Evolutionary conservation across 2,113 vertebrate genomes (phyloP).

Genomic region (Grammomys surdaster): DNA sequence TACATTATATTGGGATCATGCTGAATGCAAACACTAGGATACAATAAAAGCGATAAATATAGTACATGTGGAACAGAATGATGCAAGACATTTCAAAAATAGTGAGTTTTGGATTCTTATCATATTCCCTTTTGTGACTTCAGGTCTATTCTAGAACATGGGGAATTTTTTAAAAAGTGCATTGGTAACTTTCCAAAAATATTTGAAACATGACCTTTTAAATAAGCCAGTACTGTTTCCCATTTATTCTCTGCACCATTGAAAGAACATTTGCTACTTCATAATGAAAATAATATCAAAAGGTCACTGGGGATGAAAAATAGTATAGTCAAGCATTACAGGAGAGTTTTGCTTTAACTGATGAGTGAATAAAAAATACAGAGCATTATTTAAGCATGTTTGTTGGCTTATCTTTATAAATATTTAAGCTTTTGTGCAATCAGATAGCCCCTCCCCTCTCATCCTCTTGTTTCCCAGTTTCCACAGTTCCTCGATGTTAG

Average conservation of each 20-base stretch:
- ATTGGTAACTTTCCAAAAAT: constrained; percentile 65
- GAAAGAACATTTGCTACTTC: constrained; percentile 80
- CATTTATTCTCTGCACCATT: constrained; percentile 77
- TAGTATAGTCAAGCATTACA: constrained; percentile 77
- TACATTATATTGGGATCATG: neutral
- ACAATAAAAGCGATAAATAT: constrained; percentile 49
- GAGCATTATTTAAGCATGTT: constrained; percentile 73
- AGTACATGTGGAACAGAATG: constrained; percentile 21
- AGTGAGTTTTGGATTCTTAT: constrained; percentile 56
- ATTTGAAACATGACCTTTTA: constrained; percentile 75
- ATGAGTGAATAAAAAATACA: constrained; percentile 78
- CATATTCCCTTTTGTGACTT: constrained; percentile 48
- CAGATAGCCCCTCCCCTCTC: constrained; percentile 9
- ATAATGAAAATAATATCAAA: constrained; percentile 83
- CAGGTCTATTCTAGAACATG: constrained; percentile 75
- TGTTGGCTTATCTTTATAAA: constrained; percentile 81
- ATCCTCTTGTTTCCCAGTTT: neutral
- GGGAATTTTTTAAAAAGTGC: constrained; percentile 63
- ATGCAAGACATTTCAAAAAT: constrained; percentile 58
- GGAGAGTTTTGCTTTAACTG: constrained; percentile 81
- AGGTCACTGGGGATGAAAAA: constrained; percentile 83
- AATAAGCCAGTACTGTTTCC: constrained; percentile 78
- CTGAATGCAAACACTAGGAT: constrained; percentile 48
- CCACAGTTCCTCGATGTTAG: neutral
- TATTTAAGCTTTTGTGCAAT: constrained; percentile 77